A percentile compares a stretch with the other conserved stretches of the same genome.
Conservation (phyloP, 2,797 vertebrate species). For the Eulemur rubriventer region DNA sequence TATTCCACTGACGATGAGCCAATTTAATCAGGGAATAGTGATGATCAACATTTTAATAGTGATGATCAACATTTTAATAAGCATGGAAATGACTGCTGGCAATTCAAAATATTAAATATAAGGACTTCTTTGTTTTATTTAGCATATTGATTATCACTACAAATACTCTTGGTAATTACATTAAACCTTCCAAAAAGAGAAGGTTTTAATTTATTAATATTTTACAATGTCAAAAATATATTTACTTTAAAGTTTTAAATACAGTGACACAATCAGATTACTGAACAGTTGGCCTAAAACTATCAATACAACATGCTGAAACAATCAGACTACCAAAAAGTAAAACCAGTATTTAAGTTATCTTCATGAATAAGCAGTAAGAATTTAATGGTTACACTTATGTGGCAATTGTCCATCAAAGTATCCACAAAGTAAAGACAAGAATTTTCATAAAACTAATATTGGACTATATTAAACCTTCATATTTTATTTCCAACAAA, state of each 20-base stretch:
- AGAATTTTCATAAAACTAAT: not conserved
- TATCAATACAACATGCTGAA: not conserved
- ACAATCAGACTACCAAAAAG: not conserved
- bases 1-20: not conserved
- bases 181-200: not conserved
- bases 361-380: not conserved
- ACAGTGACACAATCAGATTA: not conserved
- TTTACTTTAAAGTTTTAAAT: conserved; percentile 1
- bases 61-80: not conserved
- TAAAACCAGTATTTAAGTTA: not conserved
- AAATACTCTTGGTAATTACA: not conserved
- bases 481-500: not conserved
- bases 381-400: not conserved
- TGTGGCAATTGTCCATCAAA: not conserved
- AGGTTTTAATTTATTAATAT: not conserved
- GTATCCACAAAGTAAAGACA: not conserved
- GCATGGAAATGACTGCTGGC: not conserved
- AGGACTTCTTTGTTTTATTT: not conserved
- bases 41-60: not conserved
- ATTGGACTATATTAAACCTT: not conserved
- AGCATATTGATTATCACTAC: not conserved
- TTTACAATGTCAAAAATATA: not conserved
- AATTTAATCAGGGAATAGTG: not conserved
- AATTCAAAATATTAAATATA: not conserved
- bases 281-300: not conserved